Conservation (phyloP, 2,113 vertebrate genomes). For the Mesoclemmys tuberculata region DNA sequence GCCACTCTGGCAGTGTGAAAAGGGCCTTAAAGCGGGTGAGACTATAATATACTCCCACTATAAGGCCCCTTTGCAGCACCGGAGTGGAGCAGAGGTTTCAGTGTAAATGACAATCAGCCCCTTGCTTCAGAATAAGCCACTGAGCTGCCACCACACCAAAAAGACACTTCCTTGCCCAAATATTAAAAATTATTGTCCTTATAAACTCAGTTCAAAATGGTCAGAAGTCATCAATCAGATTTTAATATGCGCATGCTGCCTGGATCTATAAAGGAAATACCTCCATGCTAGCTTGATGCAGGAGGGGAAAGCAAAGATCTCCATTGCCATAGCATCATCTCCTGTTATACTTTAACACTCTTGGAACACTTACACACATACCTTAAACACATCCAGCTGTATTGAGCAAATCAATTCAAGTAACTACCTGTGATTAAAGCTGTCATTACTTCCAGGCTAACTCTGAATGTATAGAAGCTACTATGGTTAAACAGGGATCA, state of each 20-base stretch:
- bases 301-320: not conserved
- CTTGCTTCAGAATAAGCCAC: fast-evolving
- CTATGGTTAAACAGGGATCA: not conserved
- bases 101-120: not conserved
- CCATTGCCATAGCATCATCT: not conserved
- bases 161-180: not conserved
- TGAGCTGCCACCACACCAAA: not conserved
- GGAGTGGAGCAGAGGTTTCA: not conserved
- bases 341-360: not conserved
- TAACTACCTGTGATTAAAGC: not conserved
- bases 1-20: no score
- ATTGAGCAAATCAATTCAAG: not conserved
- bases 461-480: fast-evolving
- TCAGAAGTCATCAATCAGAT: not conserved
- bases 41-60: not conserved
- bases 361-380: conserved; percentile 20
- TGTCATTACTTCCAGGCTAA: not conserved
- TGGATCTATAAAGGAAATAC: not conserved
- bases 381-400: not conserved
- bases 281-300: not conserved
- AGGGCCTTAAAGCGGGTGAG: not conserved
- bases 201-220: not conserved
- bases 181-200: not conserved
- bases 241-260: not conserved
- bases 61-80: not conserved